Percentiles rank a stretch among this genome's conserved stretches.
These are phyloP conservation scores for Pontoporia blainvillei DNA, from an alignment of 2,113 vertebrate species.

Conservation along the genomic window DNA sequence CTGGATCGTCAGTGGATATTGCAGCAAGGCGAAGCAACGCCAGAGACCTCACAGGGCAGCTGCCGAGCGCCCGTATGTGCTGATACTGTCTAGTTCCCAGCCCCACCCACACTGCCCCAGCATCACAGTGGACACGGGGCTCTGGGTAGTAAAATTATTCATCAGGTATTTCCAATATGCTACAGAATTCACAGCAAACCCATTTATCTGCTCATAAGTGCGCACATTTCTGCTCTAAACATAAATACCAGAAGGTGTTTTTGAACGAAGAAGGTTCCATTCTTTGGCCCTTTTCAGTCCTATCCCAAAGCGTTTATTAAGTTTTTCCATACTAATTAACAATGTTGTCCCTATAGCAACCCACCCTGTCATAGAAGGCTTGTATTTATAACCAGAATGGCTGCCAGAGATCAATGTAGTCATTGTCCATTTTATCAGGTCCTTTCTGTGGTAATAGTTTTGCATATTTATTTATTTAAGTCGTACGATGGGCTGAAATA, in stretches of 20 bases:
- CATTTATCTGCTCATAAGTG: neutral
- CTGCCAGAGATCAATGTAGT: neutral
- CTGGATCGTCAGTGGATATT: neutral
- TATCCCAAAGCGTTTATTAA: neutral
- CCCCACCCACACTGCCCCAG: rapidly evolving
- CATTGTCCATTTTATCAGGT: neutral
- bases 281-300: neutral
- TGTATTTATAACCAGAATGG: neutral
- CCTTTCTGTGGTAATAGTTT: neutral
- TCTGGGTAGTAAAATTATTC: too few relatives aligned
- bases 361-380: neutral
- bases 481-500: neutral
- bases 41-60: neutral
- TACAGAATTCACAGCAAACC: neutral
- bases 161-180: neutral
- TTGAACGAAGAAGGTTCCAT: neutral
- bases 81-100: neutral
- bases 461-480: neutral
- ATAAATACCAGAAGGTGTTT: neutral
- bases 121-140: rapidly evolving
- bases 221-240: neutral
- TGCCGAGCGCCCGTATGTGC: neutral
- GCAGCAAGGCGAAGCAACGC: rapidly evolving
- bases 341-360: neutral
- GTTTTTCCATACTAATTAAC: neutral